These are phyloP conservation scores for Melanchra persicariae DNA, from an alignment of 2,888 invertebrate genomes.

Conservation along the genomic window DNA sequence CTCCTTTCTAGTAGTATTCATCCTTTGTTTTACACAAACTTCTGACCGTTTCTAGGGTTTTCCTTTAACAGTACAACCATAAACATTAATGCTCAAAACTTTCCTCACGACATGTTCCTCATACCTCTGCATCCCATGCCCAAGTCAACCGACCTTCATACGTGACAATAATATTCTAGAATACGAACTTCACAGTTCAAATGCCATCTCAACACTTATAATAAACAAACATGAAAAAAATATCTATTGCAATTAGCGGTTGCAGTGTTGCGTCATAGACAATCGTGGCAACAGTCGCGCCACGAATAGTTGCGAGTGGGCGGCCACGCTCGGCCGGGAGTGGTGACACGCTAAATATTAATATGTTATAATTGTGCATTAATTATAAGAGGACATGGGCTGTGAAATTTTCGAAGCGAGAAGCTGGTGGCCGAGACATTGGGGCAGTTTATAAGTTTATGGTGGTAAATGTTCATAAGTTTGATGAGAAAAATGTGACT, in stretches of 20 bases:
- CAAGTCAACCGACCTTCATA: neutral
- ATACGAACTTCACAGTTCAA: conserved; percentile 8
- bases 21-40: no score
- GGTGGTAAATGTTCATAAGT: neutral
- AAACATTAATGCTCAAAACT: neutral
- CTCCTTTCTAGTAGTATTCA: no score
- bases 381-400: conserved; percentile 50
- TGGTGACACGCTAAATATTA: conserved; percentile 62
- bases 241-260: conserved; percentile 53
- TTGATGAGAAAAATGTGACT: neutral
- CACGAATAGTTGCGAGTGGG: conserved; percentile 63
- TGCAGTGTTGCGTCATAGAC: conserved; percentile 61
- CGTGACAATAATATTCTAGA: neutral
- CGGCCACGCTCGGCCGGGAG: conserved; percentile 46
- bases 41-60: no score
- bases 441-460: neutral
- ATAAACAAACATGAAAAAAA: conserved; percentile 6
- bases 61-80: no score
- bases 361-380: conserved; percentile 62
- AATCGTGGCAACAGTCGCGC: conserved; percentile 50
- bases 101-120: no score
- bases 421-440: conserved; percentile 49
- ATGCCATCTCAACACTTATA: neutral
- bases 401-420: conserved; percentile 49
- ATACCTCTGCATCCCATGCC: no score